Percentiles rank a stretch among this genome's conserved stretches.
Evolutionary conservation across 2,888 invertebrate genomes (phyloP).

Genomic region (Tachina lurida): DNA sequence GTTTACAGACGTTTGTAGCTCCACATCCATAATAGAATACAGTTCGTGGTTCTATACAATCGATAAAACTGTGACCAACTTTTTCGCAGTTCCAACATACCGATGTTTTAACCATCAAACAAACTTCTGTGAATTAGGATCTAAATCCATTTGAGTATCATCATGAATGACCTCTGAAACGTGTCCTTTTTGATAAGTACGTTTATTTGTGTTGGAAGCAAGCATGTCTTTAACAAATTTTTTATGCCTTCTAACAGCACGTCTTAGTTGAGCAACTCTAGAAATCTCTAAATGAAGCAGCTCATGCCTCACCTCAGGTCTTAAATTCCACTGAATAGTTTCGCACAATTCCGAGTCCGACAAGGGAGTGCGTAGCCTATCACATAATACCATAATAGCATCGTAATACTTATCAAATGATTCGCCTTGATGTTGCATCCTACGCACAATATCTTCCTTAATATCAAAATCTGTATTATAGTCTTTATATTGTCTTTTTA

Average conservation of each 20-base stretch:
- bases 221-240: conserved; percentile 1
- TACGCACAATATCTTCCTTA: conserved; percentile 1
- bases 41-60: background rate
- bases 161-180: background rate
- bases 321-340: conserved; percentile 2
- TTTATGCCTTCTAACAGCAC: background rate
- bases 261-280: background rate
- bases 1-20: background rate
- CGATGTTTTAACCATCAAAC: background rate
- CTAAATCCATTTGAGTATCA: background rate
- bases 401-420: conserved; percentile 5
- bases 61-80: too few species aligned
- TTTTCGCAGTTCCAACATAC: background rate
- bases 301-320: conserved; percentile 12
- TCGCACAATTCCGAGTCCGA: conserved; percentile 1
- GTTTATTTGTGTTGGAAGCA: background rate
- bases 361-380: too few species aligned
- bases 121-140: background rate
- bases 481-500: too few species aligned
- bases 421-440: background rate
- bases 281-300: background rate
- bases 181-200: background rate
- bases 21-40: conserved; percentile 8
- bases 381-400: background rate
- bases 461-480: background rate